Evolutionary conservation across 1,140 invertebrate genomes (phyloP).

Genomic region (Trichonephila inaurata): DNA sequence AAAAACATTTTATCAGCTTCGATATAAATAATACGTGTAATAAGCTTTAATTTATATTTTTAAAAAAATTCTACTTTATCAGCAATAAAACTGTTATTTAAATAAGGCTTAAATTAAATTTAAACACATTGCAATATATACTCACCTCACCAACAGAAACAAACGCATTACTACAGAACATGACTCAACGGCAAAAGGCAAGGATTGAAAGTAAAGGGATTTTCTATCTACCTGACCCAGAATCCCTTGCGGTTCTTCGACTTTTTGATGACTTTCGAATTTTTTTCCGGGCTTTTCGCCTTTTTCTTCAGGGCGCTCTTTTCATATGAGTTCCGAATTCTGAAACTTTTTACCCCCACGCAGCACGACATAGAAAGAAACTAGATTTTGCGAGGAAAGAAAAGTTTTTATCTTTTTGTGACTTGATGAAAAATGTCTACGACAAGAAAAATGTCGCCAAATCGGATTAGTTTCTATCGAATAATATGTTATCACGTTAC

Average conservation of each 20-base stretch:
- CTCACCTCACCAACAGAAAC: neutral
- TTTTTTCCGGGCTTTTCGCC: neutral
- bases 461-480: neutral
- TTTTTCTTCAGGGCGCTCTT: neutral
- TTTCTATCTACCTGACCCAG: conserved; percentile 44
- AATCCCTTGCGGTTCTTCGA: conserved; percentile 58
- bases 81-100: too few species aligned
- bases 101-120: too few species aligned
- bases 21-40: too few species aligned
- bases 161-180: neutral
- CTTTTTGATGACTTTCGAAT: conserved; percentile 48
- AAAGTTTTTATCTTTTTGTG: neutral
- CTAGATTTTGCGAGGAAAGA: neutral
- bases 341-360: neutral
- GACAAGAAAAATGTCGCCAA: neutral
- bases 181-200: neutral
- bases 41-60: too few species aligned
- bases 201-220: neutral
- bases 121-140: neutral
- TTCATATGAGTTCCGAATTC: neutral
- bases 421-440: neutral
- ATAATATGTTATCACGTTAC: neutral
- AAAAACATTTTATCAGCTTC: too few species aligned
- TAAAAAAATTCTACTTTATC: too few species aligned
- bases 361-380: neutral